Evolutionary conservation across 2,797 vertebrate genomes (phyloP).

Genomic region (Hippocampus kuda): DNA sequence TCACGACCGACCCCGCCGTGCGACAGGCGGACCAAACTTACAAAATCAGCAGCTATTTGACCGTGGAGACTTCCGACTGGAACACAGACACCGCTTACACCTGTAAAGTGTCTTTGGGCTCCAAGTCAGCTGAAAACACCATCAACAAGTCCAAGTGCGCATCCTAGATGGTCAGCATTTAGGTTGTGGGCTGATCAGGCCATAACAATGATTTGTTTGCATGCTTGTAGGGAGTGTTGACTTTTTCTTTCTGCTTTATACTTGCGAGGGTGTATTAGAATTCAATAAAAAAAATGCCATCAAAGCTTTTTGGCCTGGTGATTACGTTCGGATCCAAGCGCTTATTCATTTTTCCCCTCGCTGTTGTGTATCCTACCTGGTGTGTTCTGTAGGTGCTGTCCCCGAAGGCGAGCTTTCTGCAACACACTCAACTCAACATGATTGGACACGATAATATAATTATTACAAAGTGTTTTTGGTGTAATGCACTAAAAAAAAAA

Average conservation of each 20-base stretch:
- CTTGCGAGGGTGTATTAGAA: background rate
- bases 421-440: too few species aligned
- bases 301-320: background rate
- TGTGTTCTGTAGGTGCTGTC: background rate
- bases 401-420: background rate
- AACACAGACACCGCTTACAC: background rate
- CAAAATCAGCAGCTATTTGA: conserved; percentile 1
- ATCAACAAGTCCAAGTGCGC: background rate
- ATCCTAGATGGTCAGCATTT: background rate
- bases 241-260: background rate
- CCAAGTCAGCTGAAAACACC: background rate
- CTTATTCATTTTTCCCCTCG: background rate
- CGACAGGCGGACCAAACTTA: background rate
- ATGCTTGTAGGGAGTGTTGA: background rate
- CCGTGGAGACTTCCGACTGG: conserved; percentile 1
- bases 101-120: background rate
- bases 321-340: background rate
- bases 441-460: background rate
- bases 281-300: background rate
- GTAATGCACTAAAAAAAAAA: background rate
- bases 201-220: background rate
- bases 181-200: background rate
- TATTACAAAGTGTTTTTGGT: background rate
- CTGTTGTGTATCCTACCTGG: background rate
- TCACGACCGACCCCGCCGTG: background rate